Conservation (phyloP, 2,797 vertebrate genomes). For the Onychomys leucogaster region DNA sequence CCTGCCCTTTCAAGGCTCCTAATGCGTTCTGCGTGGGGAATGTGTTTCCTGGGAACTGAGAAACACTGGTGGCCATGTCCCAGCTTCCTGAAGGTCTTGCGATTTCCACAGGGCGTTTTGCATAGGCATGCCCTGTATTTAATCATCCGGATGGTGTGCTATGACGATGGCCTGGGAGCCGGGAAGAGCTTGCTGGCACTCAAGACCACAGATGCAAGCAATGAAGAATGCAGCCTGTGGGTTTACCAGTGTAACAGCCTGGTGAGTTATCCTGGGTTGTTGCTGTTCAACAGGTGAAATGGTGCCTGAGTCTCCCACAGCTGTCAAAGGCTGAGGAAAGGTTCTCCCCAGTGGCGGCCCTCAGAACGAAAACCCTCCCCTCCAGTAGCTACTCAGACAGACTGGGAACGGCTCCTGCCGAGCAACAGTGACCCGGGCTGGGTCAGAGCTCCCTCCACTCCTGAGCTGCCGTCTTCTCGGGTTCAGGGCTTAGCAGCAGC, state of each 20-base stretch:
- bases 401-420: not conserved
- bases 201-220: conserved; percentile 94
- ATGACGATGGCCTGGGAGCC: conserved; percentile 96
- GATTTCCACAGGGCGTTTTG: conserved; percentile 92
- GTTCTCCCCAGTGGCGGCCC: not conserved
- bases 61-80: rapidly evolving
- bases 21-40: rapidly evolving
- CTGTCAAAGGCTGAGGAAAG: not conserved
- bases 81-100: not conserved
- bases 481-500: rapidly evolving
- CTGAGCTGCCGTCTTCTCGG: not conserved
- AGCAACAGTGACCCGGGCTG: not conserved
- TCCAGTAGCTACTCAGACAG: not conserved
- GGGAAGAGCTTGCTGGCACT: conserved; percentile 96
- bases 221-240: conserved; percentile 95
- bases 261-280: conserved; percentile 87
- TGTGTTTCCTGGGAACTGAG: not conserved
- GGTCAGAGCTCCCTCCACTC: not conserved
- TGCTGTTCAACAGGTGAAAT: not conserved
- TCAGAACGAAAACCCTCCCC: not conserved
- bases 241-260: conserved; percentile 97
- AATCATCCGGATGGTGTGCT: conserved; percentile 97
- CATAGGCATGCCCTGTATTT: conserved; percentile 96
- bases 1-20: not conserved
- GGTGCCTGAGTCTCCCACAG: not conserved